Conservation (phyloP, 2,113 vertebrate species). For the Corythaeola cristata region DNA sequence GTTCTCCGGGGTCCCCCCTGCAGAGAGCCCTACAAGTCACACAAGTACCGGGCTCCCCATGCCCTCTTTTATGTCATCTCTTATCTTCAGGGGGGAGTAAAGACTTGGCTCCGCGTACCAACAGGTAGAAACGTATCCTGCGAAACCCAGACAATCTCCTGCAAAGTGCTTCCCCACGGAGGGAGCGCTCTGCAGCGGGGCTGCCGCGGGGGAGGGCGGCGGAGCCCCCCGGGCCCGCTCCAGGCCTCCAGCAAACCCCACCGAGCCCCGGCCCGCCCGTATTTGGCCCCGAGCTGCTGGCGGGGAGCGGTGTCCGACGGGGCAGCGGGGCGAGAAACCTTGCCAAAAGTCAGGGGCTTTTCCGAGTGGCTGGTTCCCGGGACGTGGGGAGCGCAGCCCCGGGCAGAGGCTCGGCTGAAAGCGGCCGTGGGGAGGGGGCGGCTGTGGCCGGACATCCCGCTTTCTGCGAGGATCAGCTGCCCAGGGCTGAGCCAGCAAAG, state of each 20-base stretch:
- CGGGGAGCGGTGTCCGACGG: fast-evolving
- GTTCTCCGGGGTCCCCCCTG: fast-evolving
- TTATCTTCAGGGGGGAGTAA: neutral
- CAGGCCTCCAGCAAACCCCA: neutral
- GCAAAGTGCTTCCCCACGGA: fast-evolving
- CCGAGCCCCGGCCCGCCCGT: fast-evolving
- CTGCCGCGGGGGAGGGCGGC: too few species aligned
- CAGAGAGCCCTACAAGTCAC: neutral
- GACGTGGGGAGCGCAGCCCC: neutral
- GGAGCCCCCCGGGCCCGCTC: fast-evolving
- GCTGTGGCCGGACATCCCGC: neutral
- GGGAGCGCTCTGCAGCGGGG: neutral
- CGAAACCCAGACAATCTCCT: neutral
- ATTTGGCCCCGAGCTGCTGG: neutral
- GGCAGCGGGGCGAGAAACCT: neutral
- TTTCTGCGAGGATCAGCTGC: neutral
- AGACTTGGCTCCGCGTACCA: neutral
- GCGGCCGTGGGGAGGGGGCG: neutral
- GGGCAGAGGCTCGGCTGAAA: too few species aligned
- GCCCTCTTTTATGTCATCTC: neutral
- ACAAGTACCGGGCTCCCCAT: fast-evolving
- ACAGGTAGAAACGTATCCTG: neutral
- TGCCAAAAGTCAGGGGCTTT: neutral
- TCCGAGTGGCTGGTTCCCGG: neutral
- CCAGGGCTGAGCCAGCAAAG: neutral